Evolutionary conservation across 2,888 invertebrate genomes (phyloP).

Genomic region (Chirona hameri): DNA sequence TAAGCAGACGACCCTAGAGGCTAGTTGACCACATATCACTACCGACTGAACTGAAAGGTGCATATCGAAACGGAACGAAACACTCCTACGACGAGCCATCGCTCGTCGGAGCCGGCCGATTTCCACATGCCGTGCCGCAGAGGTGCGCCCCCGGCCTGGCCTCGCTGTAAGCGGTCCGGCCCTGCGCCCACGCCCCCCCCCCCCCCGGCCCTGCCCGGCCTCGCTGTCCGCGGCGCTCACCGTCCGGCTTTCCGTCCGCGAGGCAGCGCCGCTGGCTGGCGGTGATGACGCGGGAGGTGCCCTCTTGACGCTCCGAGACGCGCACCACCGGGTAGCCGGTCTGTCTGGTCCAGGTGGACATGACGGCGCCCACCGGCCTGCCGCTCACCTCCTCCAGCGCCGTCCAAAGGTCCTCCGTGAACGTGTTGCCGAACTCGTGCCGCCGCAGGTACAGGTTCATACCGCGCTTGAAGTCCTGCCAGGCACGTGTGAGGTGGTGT

Average conservation of each 20-base stretch:
- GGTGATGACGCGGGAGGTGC: slow-evolving; percentile 35
- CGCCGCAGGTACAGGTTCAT: slow-evolving; percentile 84
- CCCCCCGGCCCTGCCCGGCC: background rate
- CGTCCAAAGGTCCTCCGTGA: slow-evolving; percentile 89
- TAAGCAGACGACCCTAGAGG: too few relatives aligned
- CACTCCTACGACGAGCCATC: too few relatives aligned
- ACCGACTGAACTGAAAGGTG: too few relatives aligned
- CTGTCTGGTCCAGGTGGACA: slow-evolving; percentile 96
- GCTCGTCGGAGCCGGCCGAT: too few relatives aligned
- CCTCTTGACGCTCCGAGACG: slow-evolving; percentile 44
- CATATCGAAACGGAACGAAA: too few relatives aligned
- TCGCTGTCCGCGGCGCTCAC: slow-evolving; percentile 30
- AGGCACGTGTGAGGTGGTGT: slow-evolving; percentile 29
- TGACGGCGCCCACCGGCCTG: slow-evolving; percentile 83
- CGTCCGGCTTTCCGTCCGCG: slow-evolving; percentile 64
- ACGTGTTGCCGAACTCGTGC: slow-evolving; percentile 72
- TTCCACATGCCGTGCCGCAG: too few relatives aligned
- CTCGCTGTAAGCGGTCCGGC: too few relatives aligned
- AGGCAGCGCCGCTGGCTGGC: slow-evolving; percentile 62
- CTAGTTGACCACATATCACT: too few relatives aligned
- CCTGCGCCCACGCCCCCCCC: background rate
- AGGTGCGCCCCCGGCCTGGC: too few relatives aligned
- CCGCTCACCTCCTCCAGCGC: slow-evolving; percentile 81
- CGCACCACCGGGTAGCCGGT: slow-evolving; percentile 87
- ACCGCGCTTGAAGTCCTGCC: slow-evolving; percentile 78